These are phyloP conservation scores for Drosophila longiperda DNA, from an alignment of 2,888 invertebrate genomes.

Conservation along the genomic window DNA sequence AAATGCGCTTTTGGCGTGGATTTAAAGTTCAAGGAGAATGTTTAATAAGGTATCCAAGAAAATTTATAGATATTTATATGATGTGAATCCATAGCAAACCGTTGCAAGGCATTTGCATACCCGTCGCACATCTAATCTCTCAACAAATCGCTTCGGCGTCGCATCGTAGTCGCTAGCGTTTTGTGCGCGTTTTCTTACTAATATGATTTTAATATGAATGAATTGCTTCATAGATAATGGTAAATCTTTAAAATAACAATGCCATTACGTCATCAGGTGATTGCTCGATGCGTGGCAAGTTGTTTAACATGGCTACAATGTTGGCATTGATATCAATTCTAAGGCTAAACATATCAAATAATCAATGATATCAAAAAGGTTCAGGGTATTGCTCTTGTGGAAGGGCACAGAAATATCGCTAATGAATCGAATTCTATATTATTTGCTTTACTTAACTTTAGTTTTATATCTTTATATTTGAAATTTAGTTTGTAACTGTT, in stretches of 20 bases:
- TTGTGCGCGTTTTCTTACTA: slow-evolving; percentile 51
- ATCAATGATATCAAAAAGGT: slow-evolving; percentile 47
- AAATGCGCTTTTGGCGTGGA: slow-evolving; percentile 43
- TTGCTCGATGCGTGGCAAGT: slow-evolving; percentile 48
- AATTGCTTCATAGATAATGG: slow-evolving; percentile 45
- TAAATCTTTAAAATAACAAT: slow-evolving; percentile 1
- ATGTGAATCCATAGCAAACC: slow-evolving; percentile 11
- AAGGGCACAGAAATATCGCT: neutral
- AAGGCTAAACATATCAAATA: slow-evolving; percentile 33
- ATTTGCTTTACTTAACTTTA: neutral
- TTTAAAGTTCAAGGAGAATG: slow-evolving; percentile 75
- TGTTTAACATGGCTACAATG: slow-evolving; percentile 9
- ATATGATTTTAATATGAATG: slow-evolving; percentile 71
- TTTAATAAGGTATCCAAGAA: slow-evolving; percentile 19
- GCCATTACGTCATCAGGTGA: slow-evolving; percentile 18
- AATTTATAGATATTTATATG: slow-evolving; percentile 20
- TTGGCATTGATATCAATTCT: slow-evolving; percentile 59
- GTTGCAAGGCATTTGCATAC: slow-evolving; percentile 58
- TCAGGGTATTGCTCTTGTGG: slow-evolving; percentile 19
- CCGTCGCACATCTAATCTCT: slow-evolving; percentile 24
- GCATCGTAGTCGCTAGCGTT: slow-evolving; percentile 32
- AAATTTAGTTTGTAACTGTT: neutral
- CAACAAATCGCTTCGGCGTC: slow-evolving; percentile 30
- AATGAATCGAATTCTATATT: neutral
- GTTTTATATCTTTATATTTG: neutral